phyloP scores from a whole-genome alignment of 2,113 vertebrate genomes.

The Scortum barcoo region DNA sequence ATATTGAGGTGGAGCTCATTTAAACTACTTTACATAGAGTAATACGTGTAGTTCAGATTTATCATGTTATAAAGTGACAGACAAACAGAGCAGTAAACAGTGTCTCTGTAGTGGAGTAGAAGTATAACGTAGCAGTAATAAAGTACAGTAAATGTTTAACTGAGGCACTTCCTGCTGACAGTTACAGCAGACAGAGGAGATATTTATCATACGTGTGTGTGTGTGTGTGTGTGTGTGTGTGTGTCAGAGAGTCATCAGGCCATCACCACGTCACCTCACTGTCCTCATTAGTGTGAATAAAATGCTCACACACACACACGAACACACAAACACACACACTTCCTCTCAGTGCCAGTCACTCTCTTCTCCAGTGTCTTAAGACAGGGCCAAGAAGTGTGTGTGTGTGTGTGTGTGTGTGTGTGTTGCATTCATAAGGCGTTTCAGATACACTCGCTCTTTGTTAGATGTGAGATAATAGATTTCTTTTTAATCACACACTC shows the following conservation, averaged over 20 bases:
- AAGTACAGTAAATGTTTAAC: no score
- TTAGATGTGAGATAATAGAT: slow-evolving; percentile 57
- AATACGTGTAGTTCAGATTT: no score
- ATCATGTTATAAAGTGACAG: no score
- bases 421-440: slow-evolving; percentile 5
- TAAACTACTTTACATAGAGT: no score
- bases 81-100: no score
- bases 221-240: slow-evolving; percentile 21
- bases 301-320: not conserved
- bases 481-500: slow-evolving; percentile 7
- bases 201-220: not conserved
- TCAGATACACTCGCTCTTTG: slow-evolving; percentile 61
- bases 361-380: slow-evolving; percentile 61
- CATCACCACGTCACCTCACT: slow-evolving; percentile 34
- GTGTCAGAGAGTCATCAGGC: slow-evolving; percentile 24
- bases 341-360: slow-evolving; percentile 63
- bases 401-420: slow-evolving; percentile 25
- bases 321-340: not conserved
- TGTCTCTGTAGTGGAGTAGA: no score
- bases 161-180: no score
- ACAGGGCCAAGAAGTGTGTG: slow-evolving; percentile 25
- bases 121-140: no score
- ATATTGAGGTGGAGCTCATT: no score
- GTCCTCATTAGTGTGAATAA: slow-evolving; percentile 16
- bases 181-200: no score